phyloP scores from a whole-genome alignment of 2,113 vertebrate genomes.

The Protobothrops mucrosquamatus region DNA sequence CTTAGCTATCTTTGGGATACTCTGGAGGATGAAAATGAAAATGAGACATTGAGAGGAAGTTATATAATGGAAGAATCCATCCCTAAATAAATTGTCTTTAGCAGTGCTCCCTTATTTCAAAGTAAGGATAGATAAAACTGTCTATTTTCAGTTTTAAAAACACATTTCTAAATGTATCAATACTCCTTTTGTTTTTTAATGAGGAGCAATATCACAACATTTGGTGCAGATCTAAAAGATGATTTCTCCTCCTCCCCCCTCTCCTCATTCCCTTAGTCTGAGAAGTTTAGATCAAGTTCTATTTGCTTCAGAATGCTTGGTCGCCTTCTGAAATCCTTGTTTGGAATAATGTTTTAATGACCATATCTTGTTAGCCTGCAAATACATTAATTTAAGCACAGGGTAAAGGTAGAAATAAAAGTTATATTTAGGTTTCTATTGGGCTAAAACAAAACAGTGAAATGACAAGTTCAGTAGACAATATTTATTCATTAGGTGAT shows the following conservation, averaged over 20 bases:
- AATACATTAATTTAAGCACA: too few relatives aligned
- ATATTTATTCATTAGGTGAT: background rate
- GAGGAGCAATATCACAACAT: background rate
- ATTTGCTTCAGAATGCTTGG: too few relatives aligned
- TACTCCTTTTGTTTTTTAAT: background rate
- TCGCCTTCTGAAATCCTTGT: too few relatives aligned
- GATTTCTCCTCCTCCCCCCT: background rate
- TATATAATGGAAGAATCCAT: background rate
- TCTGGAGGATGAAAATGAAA: too few relatives aligned
- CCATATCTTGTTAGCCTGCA: too few relatives aligned
- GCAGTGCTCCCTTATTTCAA: background rate
- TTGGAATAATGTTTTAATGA: too few relatives aligned
- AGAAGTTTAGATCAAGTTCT: background rate
- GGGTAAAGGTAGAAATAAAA: background rate
- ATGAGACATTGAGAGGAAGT: too few relatives aligned
- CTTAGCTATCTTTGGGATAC: too few relatives aligned
- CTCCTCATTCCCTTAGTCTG: background rate
- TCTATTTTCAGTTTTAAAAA: background rate
- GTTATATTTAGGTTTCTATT: background rate
- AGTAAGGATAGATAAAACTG: background rate
- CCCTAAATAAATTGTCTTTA: background rate
- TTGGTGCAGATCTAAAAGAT: background rate
- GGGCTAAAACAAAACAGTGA: background rate
- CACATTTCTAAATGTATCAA: background rate
- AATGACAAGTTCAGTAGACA: background rate